A percentile compares a stretch with the other conserved stretches of the same genome.
These are phyloP conservation scores for Cyanoderma ruficeps DNA, from an alignment of 2,113 vertebrate species.

Conservation along the genomic window DNA sequence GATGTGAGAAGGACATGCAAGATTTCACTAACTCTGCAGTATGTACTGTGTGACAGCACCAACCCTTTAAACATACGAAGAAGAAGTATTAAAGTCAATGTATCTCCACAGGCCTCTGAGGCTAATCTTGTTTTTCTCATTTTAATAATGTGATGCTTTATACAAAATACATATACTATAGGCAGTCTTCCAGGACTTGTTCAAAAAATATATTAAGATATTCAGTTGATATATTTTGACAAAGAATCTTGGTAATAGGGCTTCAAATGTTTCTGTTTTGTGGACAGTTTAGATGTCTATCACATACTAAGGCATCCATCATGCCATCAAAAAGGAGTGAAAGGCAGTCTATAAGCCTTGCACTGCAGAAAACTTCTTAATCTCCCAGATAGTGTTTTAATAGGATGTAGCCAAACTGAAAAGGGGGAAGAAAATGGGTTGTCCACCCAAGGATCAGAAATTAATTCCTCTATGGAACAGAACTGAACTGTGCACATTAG, in stretches of 20 bases:
- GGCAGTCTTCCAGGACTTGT: background rate
- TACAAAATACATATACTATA: background rate
- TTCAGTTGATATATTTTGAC: background rate
- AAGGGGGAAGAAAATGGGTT: background rate
- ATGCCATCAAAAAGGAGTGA: background rate
- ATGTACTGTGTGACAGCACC: background rate
- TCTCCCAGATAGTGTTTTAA: background rate
- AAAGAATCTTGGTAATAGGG: background rate
- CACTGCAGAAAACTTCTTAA: background rate
- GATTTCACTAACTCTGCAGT: background rate
- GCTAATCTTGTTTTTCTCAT: background rate
- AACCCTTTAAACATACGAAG: background rate
- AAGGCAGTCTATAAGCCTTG: background rate
- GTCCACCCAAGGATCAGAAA: background rate
- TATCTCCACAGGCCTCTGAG: background rate
- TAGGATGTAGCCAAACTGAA: background rate
- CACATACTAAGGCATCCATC: background rate
- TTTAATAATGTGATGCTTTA: background rate
- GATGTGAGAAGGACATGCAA: background rate
- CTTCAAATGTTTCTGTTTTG: background rate
- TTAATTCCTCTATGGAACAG: background rate
- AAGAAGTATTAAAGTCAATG: background rate
- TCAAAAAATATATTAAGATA: background rate
- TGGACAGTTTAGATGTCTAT: background rate
- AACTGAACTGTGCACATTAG: background rate